Conservation (phyloP, 2,888 invertebrate genomes). For the Mantis religiosa region DNA sequence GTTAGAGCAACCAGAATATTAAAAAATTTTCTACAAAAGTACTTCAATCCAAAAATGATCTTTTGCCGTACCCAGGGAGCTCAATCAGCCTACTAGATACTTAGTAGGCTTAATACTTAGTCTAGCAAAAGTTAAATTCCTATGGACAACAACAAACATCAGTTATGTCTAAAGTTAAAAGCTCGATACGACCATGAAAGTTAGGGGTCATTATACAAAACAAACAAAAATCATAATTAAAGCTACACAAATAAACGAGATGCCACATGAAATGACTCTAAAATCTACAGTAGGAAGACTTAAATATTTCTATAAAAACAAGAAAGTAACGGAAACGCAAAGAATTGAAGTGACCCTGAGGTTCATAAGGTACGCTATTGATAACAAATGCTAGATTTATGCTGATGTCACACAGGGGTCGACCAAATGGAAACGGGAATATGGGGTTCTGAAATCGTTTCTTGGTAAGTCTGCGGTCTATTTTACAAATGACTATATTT, state of each 20-base stretch:
- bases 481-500: slow-evolving; percentile 89
- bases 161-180: too few species aligned
- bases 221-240: too few species aligned
- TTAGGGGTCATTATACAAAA: too few species aligned
- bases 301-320: slow-evolving; percentile 98
- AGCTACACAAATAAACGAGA: background rate
- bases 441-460: slow-evolving; percentile 75
- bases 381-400: slow-evolving; percentile 93
- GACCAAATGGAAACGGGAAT: slow-evolving; percentile 89
- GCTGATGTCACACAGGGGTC: slow-evolving; percentile 94
- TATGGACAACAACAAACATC: too few species aligned
- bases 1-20: too few species aligned
- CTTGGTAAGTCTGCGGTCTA: slow-evolving; percentile 52
- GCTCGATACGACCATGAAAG: too few species aligned
- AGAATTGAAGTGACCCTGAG: slow-evolving; percentile 94
- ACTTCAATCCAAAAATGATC: too few species aligned
- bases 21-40: too few species aligned
- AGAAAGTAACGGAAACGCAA: slow-evolving; percentile 94
- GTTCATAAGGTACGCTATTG: slow-evolving; percentile 86
- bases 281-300: slow-evolving; percentile 91
- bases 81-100: too few species aligned
- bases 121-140: too few species aligned
- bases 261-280: slow-evolving; percentile 50
- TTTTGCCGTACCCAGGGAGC: too few species aligned
- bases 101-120: too few species aligned